Base-by-base conservation (phyloP, 2,888 invertebrate genomes). In the Andrena marginata region DNA sequence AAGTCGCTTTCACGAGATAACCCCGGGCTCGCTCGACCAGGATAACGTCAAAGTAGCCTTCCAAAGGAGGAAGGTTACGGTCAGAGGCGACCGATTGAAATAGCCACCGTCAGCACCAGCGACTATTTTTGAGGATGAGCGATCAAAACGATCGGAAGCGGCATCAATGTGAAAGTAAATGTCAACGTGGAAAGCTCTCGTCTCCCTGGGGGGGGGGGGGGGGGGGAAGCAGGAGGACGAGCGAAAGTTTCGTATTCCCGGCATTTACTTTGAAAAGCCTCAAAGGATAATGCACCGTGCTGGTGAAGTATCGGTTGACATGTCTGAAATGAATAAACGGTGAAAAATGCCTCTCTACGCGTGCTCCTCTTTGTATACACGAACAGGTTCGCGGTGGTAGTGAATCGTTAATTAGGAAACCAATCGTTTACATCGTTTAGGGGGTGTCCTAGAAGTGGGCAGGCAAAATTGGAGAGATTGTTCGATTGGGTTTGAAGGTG, bases 31-130 rank as follows among this genome's bases (percentile, higher is more conserved):
- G 84, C 74, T 87, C 84, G 87, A 88, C 85, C 86, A 88, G 88
- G 90, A 92, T 92, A 92, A 92, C 90, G 91, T 92, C 91, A 91
- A 91, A 91, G 91, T 87, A 90, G 87, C 86, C 86, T 84, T 77
- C 70, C 75, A 74, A 68, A 65, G 80, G 67, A 72, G 82, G 73
- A 86, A 70, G 71, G 72, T 56, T 74, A 74, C 63, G 77, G 72
- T 51, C 77, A 49, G 80, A 80, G 82, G 60, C 63, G 74, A 82
- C 74, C 87, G 87, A 87, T 87, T 87, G 87, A 84, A 82, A 87
- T 76, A 78, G 80, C 85, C 84, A 76, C 70, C 79, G 73, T 81
- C 62, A 48, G 70, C 69, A 59, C 13, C 63, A 33, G 29, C 73
- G 77, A 84, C 77, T 85, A 81, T 86, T 87, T 87, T 87, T 87